Evolutionary conservation across 1,140 invertebrate genomes (phyloP).

Genomic region (Saccostrea glomerata): DNA sequence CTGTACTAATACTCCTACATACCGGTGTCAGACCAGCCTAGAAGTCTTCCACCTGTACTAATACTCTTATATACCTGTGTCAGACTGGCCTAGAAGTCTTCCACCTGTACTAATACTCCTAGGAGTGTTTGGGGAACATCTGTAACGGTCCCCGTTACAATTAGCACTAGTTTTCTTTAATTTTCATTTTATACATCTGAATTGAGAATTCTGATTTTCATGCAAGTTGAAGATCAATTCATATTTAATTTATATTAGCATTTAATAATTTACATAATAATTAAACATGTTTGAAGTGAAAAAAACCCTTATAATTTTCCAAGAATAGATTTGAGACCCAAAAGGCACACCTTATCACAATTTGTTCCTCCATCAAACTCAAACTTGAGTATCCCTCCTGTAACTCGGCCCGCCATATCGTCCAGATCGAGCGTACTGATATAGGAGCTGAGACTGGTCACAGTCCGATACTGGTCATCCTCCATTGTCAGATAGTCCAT

Average conservation of each 20-base stretch:
- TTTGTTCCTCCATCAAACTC: not conserved
- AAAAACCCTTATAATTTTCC: not conserved
- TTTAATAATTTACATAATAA: not conserved
- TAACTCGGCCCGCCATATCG: not conserved
- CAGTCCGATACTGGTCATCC: not conserved
- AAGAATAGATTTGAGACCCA: not conserved
- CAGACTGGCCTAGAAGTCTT: too few species aligned
- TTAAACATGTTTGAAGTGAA: not conserved
- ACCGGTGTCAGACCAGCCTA: conserved; percentile 69
- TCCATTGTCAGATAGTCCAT: conserved; percentile 17
- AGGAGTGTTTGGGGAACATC: too few species aligned
- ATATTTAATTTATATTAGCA: not conserved
- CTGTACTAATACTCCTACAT: not conserved
- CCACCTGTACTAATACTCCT: not conserved
- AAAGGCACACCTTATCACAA: conserved; percentile 5
- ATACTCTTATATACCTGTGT: too few species aligned
- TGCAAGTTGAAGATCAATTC: not conserved
- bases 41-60: conserved; percentile 62
- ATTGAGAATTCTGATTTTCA: not conserved
- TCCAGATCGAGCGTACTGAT: not conserved
- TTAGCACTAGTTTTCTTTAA: conserved; percentile 44
- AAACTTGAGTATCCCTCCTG: conserved; percentile 18
- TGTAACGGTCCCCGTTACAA: too few species aligned
- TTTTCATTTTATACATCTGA: not conserved
- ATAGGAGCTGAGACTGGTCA: conserved; percentile 13